Base-by-base conservation (phyloP, 2,113 vertebrate species). In the Sebastes fasciatus region DNA sequence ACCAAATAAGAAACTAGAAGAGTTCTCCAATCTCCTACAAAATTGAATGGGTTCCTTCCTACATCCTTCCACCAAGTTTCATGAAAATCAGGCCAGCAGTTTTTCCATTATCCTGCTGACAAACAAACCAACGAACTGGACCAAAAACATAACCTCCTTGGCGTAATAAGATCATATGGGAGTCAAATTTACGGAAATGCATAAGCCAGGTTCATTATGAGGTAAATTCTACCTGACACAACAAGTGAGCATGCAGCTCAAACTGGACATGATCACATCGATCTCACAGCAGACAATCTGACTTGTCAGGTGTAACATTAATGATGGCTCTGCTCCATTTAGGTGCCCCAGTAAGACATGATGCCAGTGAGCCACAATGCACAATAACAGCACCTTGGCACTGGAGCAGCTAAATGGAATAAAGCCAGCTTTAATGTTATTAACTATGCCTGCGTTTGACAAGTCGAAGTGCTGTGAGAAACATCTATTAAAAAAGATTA, bases 301-400 rank as follows among this genome's bases (percentile, higher is more conserved):
- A 64, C 67, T 89, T 89, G 83, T 89, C 89, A 88, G 87, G 86
- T 91, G 78, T 86, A 76, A 84, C 79, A 79, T 90, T 84, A 87
- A 83, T 58, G 86, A 80, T 86, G 90, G 86, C 85, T 71, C 69
- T 57, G 43, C 16, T 16, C 23, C 60, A 61, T 61, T 34, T 8
- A 7, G 26, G 60, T 16, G 26, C 26, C 23, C 26, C 52, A 55
- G 52, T 3, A 55, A 55, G 52, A 55, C 52, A 46, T 78, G 76
- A 46, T 80, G 76, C 84, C 74, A 72, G 67, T 75, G 84, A 84
- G 88, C 88, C 89, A 89, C 73, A 76, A 63, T 42, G 45, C 74
- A 90, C 85, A 89, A 88, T 77, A 81, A 85, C 42, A 46, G 79
- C 70, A 60, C 54, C 52, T 73, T 86, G 86, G 85, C 84, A 89